Base-by-base conservation (phyloP, 2,888 invertebrate species). In the Neria commutata region DNA sequence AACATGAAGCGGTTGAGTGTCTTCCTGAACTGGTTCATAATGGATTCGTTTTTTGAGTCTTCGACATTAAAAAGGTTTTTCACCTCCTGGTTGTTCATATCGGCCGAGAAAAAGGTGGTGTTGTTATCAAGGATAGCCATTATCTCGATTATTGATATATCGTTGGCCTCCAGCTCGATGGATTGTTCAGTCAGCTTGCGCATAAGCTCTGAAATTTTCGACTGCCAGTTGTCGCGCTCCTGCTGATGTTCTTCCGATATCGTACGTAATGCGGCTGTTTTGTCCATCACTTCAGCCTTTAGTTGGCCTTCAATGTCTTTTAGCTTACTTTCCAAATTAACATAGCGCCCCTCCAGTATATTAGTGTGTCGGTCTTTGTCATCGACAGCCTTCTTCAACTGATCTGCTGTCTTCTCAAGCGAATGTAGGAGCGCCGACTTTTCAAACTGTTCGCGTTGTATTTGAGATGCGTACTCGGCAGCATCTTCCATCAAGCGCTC, bases 381-480 rank as follows among this genome's bases (percentile, higher is more conserved):
- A 21, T 57, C 62, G 0, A 40, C 24, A 0, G 56, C 24, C 3
- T 46, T 29, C 26, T 67, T 68, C 3, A 69, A 21, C 40, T 67
- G 65, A 40, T 68, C 66, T 2, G 65, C 56, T 0, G 66, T 62
- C 14, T 64, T 64, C 47, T 69, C 66, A 3, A 66, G 52, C n/a
- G 68, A 64, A 8, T 33, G 40, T 1, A 69, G 34, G 0, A 68
- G 17, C 2, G 52, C 16, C 0, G 58, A 56, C 33, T 67, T 68
- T 11, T 68, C 67, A n/a, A 64, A 52, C 16, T 66, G 67, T 21
- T 66, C 67, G 6, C 52, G 56, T 19, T 52, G 33, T 21, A 66
- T 26, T 53, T 67, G 62, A 8, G 29, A 16, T 5, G 2, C 14
- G 14, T 49, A 58, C 1, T 56, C 57, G 21, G 33, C 42, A 2